Percentiles rank a stretch among this genome's conserved stretches.
Evolutionary conservation across 2,888 invertebrate genomes (phyloP).

Genomic region (Agriopis aurantiaria): DNA sequence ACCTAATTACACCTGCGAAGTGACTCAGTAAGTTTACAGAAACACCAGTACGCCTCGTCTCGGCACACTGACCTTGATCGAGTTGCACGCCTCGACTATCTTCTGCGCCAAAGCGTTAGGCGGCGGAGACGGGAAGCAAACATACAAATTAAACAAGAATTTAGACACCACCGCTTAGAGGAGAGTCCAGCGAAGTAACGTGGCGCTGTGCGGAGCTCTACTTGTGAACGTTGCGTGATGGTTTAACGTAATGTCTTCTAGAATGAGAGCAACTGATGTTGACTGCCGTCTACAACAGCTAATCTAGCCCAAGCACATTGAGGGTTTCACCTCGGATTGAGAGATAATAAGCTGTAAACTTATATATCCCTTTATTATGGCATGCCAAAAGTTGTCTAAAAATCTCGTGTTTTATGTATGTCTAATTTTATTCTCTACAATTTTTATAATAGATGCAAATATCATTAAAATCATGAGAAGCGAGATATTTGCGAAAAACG

Average conservation of each 20-base stretch:
- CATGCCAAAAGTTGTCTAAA: no score
- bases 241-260: not conserved
- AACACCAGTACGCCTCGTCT: conserved; percentile 46
- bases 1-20: conserved; percentile 51
- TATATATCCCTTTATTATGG: no score
- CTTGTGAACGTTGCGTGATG: conserved; percentile 30
- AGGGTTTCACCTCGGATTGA: no score
- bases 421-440: no score
- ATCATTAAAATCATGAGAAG: no score
- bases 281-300: not conserved
- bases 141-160: conserved; percentile 67
- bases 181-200: conserved; percentile 36
- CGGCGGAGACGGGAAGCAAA: conserved; percentile 74
- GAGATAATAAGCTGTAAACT: no score
- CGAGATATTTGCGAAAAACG: no score
- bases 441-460: no score
- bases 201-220: conserved; percentile 25
- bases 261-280: not conserved
- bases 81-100: conserved; percentile 97
- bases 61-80: conserved; percentile 91
- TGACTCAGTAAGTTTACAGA: conserved; percentile 45
- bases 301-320: not conserved
- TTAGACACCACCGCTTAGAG: conserved; percentile 34
- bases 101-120: conserved; percentile 89
- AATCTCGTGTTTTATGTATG: no score